Evolutionary conservation across 2,888 invertebrate genomes (phyloP).

Genomic region (Erpobdella octoculata): DNA sequence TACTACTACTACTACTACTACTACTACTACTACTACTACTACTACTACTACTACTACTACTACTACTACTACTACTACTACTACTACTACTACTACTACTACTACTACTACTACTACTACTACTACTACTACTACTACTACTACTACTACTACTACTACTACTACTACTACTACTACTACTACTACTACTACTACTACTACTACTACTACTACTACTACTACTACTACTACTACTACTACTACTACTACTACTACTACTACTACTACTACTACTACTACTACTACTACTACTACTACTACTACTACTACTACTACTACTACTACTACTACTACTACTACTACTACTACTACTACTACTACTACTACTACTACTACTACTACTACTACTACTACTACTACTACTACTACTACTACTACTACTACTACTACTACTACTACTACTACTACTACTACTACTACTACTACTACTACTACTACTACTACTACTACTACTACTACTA

Average conservation of each 20-base stretch:
- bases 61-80: constrained; percentile 19
- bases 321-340: constrained; percentile 25
- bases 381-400: constrained; percentile 17
- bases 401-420: constrained; percentile 17
- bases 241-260: constrained; percentile 16
- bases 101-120: constrained; percentile 19
- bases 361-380: constrained; percentile 13
- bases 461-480: too few species aligned
- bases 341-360: constrained; percentile 25
- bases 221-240: neutral
- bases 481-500: too few species aligned
- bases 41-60: constrained; percentile 20
- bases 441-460: too few species aligned
- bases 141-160: constrained; percentile 20
- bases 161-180: constrained; percentile 19
- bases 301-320: constrained; percentile 25
- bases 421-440: constrained; percentile 17
- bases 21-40: constrained; percentile 19
- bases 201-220: constrained; percentile 7
- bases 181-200: constrained; percentile 20
- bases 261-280: constrained; percentile 25
- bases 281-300: constrained; percentile 25
- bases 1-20: constrained; percentile 20
- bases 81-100: constrained; percentile 20
- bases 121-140: constrained; percentile 20